Base-by-base conservation (phyloP, 2,888 invertebrate species). In the Iphiclides podalirius region DNA sequence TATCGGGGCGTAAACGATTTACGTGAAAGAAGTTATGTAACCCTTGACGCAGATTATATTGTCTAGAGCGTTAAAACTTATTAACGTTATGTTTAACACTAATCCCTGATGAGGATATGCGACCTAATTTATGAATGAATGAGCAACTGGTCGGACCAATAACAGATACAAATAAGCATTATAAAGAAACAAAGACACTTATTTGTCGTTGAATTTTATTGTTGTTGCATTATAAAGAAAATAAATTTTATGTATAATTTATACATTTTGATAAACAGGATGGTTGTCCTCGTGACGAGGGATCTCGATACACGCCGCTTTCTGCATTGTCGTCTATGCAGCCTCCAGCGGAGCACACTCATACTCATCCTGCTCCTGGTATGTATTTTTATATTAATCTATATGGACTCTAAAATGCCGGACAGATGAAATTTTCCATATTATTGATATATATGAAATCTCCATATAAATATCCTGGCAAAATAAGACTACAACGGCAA, bases 241-340 rank as follows among this genome's bases (percentile, higher is more conserved):
- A 4, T 6, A 6, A 6, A 6, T 20, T 6, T 20, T 20, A 20
- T 4, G 3, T 20, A 20, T 20, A 20, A 20, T 20, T n/a, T 20
- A 20, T 20, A 6, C 6, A 6, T 20, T 6, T 20, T 20, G 20
- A 20, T 17, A 31, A 31, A 53, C 68, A 89, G 89, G 89, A 90
- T 67, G 84, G 78, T 33, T 85, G 81, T 61, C 70, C 78, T 58
- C 88, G 65, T 35, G 88, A 85, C 15, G 87, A 86, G 40, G 81
- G 72, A 9, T 71, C 84, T 69, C 81, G 95, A 11, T 96, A 96
- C 78, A 95, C 96, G 36, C 96, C 96, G 3, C 89, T 96, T 57
- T 93, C 94, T 48, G 96, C 96, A 11, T 84, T 96, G 59, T 95
- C 95, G 28, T 95, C 94, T 63, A 96, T 96, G 96, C 92, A 95